These are phyloP conservation scores for Amphimedon queenslandica DNA, from an alignment of 37 sponge, comb jelly and placozoan genomes.

Conservation along the genomic window DNA sequence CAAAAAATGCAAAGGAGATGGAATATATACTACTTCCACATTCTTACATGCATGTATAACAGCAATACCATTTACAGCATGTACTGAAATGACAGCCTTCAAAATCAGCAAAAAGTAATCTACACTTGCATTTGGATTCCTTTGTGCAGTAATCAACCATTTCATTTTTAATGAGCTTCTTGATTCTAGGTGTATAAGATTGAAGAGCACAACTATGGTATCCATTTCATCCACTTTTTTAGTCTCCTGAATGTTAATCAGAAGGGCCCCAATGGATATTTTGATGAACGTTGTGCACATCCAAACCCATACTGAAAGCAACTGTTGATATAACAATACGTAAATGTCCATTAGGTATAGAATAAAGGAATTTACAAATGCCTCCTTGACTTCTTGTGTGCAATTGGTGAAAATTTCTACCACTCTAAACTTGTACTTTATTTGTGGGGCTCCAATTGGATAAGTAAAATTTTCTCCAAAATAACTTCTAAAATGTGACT, in stretches of 20 bases:
- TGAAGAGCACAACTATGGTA: neutral
- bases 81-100: neutral
- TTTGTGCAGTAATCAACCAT: neutral
- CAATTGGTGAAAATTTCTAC: constrained; percentile 35
- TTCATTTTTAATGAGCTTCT: neutral
- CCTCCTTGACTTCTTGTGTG: constrained; percentile 31
- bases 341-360: neutral
- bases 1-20: neutral
- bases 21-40: neutral
- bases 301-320: constrained; percentile 35
- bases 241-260: constrained; percentile 16
- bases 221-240: constrained; percentile 32
- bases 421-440: constrained; percentile 12
- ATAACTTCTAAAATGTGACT: neutral
- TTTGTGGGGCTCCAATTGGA: constrained; percentile 22
- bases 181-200: neutral
- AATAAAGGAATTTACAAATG: constrained; percentile 3
- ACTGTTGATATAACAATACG: constrained; percentile 29
- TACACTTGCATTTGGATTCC: neutral
- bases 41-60: neutral
- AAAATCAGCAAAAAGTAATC: neutral
- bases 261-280: constrained; percentile 20
- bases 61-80: neutral
- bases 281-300: constrained; percentile 7
- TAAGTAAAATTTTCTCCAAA: constrained; percentile 18